Evolutionary conservation across 2,888 invertebrate genomes (phyloP), one percentile per base, ranked within the genome.

Genomic region (Pterostichus niger): DNA sequence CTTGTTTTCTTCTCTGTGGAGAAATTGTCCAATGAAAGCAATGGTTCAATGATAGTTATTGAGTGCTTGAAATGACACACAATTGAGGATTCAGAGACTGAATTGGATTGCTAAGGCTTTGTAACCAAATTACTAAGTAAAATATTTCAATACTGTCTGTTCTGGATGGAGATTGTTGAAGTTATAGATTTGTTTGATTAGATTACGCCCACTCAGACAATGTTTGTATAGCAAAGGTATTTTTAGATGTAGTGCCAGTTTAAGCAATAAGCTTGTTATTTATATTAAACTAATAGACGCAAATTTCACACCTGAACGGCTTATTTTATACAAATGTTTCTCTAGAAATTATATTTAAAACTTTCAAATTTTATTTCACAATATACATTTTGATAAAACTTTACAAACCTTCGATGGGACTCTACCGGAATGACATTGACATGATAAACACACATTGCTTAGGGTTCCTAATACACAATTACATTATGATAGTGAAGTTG

Each of bases 181-280:
- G 31, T 31, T 59, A 59, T 59, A 10, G 59, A 59, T 59, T 59
- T 59, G 31, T 59, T 59, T 59, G 59, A 59, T 59, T 59, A 59
- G 59, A 59, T 59, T 59, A 59, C 59, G 11, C 59, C 59, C 31
- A 59, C 59, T 11, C 59, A 11, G n/a, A 13, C n/a, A 49, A 49
- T 31, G 59, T 31, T 59, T 59, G 59, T 59, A 59, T 59, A 59
- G 6, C 4, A 31, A 5, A 59, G 59, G 59, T 59, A 31, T 59
- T 59, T 59, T 31, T 59, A 59, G 24, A 31, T 11, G 31, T 13
- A 49, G 59, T 31, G 59, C 17, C 31, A 31, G 31, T 59, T 31
- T 17, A 59, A 59, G 31, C 59, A 59, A n/a, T 49, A 49, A 49
- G 49, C 49, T 10, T 49, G n/a, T 49, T 49, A 49, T 49, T 49